phyloP scores from a whole-genome alignment of 2,113 vertebrate genomes.

The Macaca fascicularis region T2T-MFA8v1.1 NC_088381.1:39982001-39982500 shows the following conservation, averaged over 20 bases:
- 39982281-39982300: not conserved
- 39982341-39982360: not conserved
- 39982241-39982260: not conserved
- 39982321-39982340: not conserved
- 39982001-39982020: not conserved
- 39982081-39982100: not conserved
- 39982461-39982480: not conserved
- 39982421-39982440: not conserved
- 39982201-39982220: not conserved
- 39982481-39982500: not conserved
- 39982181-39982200: not conserved
- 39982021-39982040: not conserved
- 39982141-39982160: not conserved
- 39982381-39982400: not conserved
- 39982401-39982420: not conserved
- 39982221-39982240: constrained; percentile 14
- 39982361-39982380: not conserved
- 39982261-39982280: not conserved
- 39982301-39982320: not conserved
- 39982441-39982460: not conserved
- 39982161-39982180: not conserved
- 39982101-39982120: not conserved
- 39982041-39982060: too few relatives aligned
- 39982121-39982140: not conserved
- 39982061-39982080: not conserved